Evolutionary conservation across 1,140 invertebrate species (phyloP).

Genomic region (Heliconius eleuchia): DNA sequence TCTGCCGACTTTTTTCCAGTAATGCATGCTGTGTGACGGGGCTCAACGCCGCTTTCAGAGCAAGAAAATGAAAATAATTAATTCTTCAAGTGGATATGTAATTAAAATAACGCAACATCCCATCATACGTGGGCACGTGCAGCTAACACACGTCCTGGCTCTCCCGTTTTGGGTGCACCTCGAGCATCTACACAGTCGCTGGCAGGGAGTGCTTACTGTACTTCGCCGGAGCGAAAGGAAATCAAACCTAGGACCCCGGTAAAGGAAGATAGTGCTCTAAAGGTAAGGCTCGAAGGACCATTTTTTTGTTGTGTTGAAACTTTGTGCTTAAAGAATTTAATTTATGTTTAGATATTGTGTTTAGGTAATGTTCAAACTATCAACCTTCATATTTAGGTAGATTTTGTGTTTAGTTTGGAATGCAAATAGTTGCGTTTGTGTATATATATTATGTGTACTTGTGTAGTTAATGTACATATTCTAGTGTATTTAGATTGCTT

Average conservation of each 20-base stretch:
- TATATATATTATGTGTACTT: neutral
- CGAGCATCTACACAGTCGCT: slow-evolving; percentile 52
- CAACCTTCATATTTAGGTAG: neutral
- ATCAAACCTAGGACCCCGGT: slow-evolving; percentile 38
- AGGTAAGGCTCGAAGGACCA: slow-evolving; percentile 45
- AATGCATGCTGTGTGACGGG: too few relatives aligned
- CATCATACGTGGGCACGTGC: slow-evolving; percentile 18
- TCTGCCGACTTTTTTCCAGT: too few relatives aligned
- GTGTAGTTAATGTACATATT: neutral
- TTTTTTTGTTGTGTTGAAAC: too few relatives aligned
- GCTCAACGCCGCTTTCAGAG: too few relatives aligned
- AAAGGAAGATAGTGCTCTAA: slow-evolving; percentile 44
- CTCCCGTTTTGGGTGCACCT: slow-evolving; percentile 46
- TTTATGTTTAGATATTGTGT: neutral
- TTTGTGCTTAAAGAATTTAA: too few relatives aligned
- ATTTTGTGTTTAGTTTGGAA: neutral
- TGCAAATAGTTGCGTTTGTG: neutral
- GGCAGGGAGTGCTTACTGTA: slow-evolving; percentile 39
- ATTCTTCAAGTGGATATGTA: neutral
- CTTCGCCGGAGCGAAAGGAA: slow-evolving; percentile 44
- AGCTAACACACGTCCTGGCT: slow-evolving; percentile 64
- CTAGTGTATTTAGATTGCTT: neutral
- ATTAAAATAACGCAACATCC: slow-evolving; percentile 8
- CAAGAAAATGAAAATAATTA: too few relatives aligned
- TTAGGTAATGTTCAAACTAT: too few relatives aligned